These are phyloP conservation scores for Cacoxenus indagator DNA, from an alignment of 2,888 invertebrate species.

Conservation along the genomic window DNA sequence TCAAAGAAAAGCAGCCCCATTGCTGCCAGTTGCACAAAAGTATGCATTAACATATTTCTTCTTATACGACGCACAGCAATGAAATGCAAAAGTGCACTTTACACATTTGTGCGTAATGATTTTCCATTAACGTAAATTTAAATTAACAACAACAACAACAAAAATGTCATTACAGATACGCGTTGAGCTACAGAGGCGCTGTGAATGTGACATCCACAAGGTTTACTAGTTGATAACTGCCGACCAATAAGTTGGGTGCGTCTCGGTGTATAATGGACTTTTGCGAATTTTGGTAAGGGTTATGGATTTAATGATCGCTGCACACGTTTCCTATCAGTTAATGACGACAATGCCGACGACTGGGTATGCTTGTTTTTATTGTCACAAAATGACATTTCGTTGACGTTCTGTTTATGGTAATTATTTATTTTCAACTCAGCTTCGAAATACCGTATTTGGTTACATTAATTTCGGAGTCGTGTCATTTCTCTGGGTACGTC, in stretches of 20 bases:
- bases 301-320: slow-evolving; percentile 29
- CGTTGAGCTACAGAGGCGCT: not conserved
- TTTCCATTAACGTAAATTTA: slow-evolving; percentile 65
- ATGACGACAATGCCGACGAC: slow-evolving; percentile 28
- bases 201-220: not conserved
- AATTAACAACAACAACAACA: slow-evolving; percentile 48
- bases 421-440: slow-evolving; percentile 54
- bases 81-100: slow-evolving; percentile 55
- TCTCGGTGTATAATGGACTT: not conserved
- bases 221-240: not conserved
- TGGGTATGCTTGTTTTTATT: slow-evolving; percentile 20
- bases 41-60: not conserved
- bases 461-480: slow-evolving; percentile 43
- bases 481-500: slow-evolving; percentile 38
- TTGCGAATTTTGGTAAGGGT: not conserved
- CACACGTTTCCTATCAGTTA: slow-evolving; percentile 19
- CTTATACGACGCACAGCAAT: slow-evolving; percentile 31
- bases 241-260: not conserved
- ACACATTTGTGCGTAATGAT: slow-evolving; percentile 63
- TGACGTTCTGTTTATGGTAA: slow-evolving; percentile 54
- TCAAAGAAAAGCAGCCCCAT: not conserved
- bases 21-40: not conserved
- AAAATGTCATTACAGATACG: slow-evolving; percentile 34
- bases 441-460: not conserved
- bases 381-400: slow-evolving; percentile 26